Percentiles rank a stretch among this genome's conserved stretches.
Conservation (phyloP, 2,113 vertebrate species). For the Prunella himalayana region DNA sequence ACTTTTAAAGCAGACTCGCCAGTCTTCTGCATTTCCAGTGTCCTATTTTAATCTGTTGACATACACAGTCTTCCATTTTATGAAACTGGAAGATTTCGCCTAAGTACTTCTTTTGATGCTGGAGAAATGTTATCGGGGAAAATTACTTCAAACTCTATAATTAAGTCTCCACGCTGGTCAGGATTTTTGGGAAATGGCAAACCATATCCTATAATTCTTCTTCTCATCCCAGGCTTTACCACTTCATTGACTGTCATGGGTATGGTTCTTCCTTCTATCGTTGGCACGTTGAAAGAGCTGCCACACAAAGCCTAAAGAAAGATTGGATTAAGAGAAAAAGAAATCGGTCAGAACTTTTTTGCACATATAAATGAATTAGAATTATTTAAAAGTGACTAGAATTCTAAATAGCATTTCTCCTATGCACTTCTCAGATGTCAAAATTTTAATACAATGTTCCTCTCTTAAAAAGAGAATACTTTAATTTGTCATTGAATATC, state of each 20-base stretch:
- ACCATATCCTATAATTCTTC: conserved; percentile 91
- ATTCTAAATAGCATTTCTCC: neutral
- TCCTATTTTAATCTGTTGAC: conserved; percentile 66
- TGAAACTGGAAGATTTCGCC: conserved; percentile 92
- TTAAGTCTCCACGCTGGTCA: conserved; percentile 92
- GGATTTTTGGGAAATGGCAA: conserved; percentile 95
- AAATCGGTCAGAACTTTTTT: neutral
- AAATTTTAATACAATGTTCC: neutral
- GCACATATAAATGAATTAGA: neutral
- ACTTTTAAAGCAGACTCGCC: conserved; percentile 75
- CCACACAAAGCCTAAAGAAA: conserved; percentile 90
- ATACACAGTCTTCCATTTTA: conserved; percentile 64
- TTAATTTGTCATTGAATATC: neutral
- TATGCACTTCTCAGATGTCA: neutral
- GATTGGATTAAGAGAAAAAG: neutral
- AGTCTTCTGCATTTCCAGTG: conserved; percentile 73
- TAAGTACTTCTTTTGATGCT: conserved; percentile 94
- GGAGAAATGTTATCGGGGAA: conserved; percentile 91
- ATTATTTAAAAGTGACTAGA: neutral
- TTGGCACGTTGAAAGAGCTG: conserved; percentile 93
- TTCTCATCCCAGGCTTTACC: conserved; percentile 94
- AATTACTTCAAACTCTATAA: conserved; percentile 95
- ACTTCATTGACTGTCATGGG: conserved; percentile 96
- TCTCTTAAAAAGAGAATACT: neutral
- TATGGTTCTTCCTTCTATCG: conserved; percentile 92